Percentiles rank a stretch among this genome's conserved stretches.
These are phyloP conservation scores for Chanos chanos DNA, from an alignment of 2,797 vertebrate species.

Conservation along the genomic window DNA sequence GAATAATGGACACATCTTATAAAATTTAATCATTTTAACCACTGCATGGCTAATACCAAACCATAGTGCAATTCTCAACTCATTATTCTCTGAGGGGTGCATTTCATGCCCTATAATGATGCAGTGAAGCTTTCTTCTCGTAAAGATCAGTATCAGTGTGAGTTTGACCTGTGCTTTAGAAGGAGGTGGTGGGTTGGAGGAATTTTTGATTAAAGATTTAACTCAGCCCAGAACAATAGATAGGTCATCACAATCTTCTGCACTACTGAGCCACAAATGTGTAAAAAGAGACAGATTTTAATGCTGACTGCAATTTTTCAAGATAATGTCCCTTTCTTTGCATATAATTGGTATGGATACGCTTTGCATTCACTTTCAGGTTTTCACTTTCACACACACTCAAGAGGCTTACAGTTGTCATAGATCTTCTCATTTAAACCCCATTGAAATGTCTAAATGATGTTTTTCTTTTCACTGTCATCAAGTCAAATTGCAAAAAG, in stretches of 20 bases:
- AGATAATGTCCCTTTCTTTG: constrained; percentile 9
- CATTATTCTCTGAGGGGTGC: too few species aligned
- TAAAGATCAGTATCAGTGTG: too few species aligned
- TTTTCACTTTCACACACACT: constrained; percentile 31
- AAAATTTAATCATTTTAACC: too few species aligned
- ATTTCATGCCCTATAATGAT: too few species aligned
- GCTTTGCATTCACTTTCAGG: neutral
- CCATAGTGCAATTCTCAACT: too few species aligned
- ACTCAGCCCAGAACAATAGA: constrained; percentile 15
- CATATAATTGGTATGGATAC: constrained; percentile 13
- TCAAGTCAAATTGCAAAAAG: too few species aligned
- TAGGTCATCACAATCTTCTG: constrained; percentile 1
- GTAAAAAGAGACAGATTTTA: constrained; percentile 17
- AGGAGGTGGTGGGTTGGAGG: constrained; percentile 30
- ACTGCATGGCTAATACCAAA: too few species aligned
- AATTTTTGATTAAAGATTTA: constrained; percentile 27
- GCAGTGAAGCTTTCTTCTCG: too few species aligned
- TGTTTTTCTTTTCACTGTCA: too few species aligned
- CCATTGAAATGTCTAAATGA: constrained; percentile 7
- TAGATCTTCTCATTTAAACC: constrained; percentile 1
- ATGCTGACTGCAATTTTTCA: constrained; percentile 34
- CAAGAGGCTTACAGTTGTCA: constrained; percentile 29
- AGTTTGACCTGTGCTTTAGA: too few species aligned
- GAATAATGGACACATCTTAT: too few species aligned
- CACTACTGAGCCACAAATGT: constrained; percentile 20